Percentiles rank a stretch among this genome's conserved stretches.
These are phyloP conservation scores for Cladopsammia gracilis DNA, from an alignment of 64 coral and sea anemone genomes.

Conservation along the genomic window DNA sequence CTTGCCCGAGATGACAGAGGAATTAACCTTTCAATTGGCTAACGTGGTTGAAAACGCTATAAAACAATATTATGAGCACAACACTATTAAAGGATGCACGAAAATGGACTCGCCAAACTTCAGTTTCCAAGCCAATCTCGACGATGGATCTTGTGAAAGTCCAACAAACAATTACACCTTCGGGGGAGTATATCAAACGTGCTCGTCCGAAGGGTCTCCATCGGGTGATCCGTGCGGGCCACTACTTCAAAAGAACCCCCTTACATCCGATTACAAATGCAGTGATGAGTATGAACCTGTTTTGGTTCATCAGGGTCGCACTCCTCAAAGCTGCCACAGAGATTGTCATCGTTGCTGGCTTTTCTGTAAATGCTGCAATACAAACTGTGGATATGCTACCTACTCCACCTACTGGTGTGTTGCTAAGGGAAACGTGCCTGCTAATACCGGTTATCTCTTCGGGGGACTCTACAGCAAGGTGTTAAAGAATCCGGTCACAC, in stretches of 20 bases:
- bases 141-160: conserved; percentile 86
- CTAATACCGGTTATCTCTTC: conserved; percentile 83
- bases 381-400: conserved; percentile 61
- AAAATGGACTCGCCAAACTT: conserved; percentile 89
- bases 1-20: conserved; percentile 78
- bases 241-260: conserved; percentile 88
- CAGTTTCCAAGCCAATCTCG: conserved; percentile 93
- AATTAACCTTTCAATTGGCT: conserved; percentile 46
- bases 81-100: conserved; percentile 88
- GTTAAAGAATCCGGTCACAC: conserved; percentile 66
- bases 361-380: conserved; percentile 83
- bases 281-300: conserved; percentile 83
- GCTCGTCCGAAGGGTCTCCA: conserved; percentile 60
- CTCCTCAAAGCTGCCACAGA: conserved; percentile 68
- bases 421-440: conserved; percentile 50
- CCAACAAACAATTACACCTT: conserved; percentile 88
- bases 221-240: conserved; percentile 61
- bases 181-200: conserved; percentile 91
- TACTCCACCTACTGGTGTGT: conserved; percentile 91
- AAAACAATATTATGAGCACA: conserved; percentile 85
- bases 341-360: conserved; percentile 69
- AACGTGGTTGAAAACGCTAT: conserved; percentile 76
- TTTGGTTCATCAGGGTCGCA: conserved; percentile 79
- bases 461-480: conserved; percentile 86
- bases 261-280: conserved; percentile 68